Base-by-base conservation (phyloP, 1,140 invertebrate species). In the Diplogasteroides magnus region DNA sequence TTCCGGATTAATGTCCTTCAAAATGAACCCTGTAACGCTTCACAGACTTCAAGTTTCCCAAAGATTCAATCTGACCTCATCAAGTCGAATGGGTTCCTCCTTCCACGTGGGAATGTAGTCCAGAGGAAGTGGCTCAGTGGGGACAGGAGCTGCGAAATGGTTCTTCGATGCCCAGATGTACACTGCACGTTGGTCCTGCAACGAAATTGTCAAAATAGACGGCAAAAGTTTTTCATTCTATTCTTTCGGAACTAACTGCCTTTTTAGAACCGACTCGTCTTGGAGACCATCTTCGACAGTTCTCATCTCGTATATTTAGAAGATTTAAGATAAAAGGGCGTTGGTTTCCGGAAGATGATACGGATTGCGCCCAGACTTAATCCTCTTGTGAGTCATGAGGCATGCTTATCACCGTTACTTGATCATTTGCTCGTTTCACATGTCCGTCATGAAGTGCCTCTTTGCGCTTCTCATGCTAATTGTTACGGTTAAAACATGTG, bases 91-190 rank as follows among this genome's bases (percentile, higher is more conserved):
- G 37, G 27, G 15, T 23, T 59, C 19, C 71, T 72, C 11, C 79
- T 84, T 25, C 77, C 82, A n/a, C 90, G 90, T 69, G 90, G 82
- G 87, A 56, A 87, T 82, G 70, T 85, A 86, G 66, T 86, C 83
- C 0, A 84, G 78, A 11, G 86, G 87, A 25, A 97, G 85, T 0
- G 91, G 89, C 78, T 88, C 88, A 1, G 97, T 84, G 26, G 90
- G 89, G 2, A 96, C 85, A 77, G 90, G 89, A 29, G 88, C 86
- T 78, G 31, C 57, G 56, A 91, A 97, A 0, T 97, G 82, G 0
- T 90, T 90, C 73, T 88, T 89, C 84, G 98, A 98, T 0, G 90
- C 89, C 95, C 95, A 99, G 13, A 98, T 84, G 80, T 91, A 95
- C 37, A 99, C 88, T 0, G 94, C 94, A 28, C 95, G 80, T 79